These are phyloP conservation scores for Heterotis niloticus DNA, from an alignment of 2,113 vertebrate species.

Conservation along the genomic window DNA sequence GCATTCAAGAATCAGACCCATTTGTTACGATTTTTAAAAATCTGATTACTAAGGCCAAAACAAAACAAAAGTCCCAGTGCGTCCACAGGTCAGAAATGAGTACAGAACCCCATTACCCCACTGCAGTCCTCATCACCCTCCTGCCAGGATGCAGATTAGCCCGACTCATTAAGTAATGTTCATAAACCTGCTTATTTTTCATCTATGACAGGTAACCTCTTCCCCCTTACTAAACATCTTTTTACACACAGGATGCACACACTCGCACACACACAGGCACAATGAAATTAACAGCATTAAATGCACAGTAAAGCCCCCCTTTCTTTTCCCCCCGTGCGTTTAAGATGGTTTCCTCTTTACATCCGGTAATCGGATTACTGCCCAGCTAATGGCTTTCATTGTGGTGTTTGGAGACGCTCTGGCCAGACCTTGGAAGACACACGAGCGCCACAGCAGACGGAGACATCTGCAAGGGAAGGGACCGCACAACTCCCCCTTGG, in stretches of 20 bases:
- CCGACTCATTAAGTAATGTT: slow-evolving; percentile 66
- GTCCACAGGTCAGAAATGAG: slow-evolving; percentile 31
- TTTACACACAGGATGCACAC: neutral
- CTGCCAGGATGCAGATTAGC: slow-evolving; percentile 52
- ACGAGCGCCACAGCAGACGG: slow-evolving; percentile 34
- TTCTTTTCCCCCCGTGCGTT: neutral
- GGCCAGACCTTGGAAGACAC: slow-evolving; percentile 89
- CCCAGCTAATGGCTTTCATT: slow-evolving; percentile 57
- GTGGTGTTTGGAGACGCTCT: slow-evolving; percentile 88
- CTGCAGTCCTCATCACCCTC: slow-evolving; percentile 40
- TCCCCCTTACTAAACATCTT: slow-evolving; percentile 43
- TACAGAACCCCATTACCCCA: slow-evolving; percentile 46
- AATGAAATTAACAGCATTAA: slow-evolving; percentile 72
- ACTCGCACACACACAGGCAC: slow-evolving; percentile 39
- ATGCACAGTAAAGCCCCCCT: slow-evolving; percentile 65
- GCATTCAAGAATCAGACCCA: neutral
- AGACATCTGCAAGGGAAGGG: slow-evolving; percentile 22
- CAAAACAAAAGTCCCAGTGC: neutral
- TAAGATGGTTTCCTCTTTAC: slow-evolving; percentile 22
- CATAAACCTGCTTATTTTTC: slow-evolving; percentile 66
- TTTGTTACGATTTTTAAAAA: slow-evolving; percentile 17
- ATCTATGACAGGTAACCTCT: slow-evolving; percentile 60
- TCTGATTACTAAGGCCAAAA: neutral
- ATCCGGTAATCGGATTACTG: slow-evolving; percentile 18
- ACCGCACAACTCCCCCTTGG: slow-evolving; percentile 1